Conservation (phyloP, 2,888 invertebrate species). For the Mythimna vitellina region DNA sequence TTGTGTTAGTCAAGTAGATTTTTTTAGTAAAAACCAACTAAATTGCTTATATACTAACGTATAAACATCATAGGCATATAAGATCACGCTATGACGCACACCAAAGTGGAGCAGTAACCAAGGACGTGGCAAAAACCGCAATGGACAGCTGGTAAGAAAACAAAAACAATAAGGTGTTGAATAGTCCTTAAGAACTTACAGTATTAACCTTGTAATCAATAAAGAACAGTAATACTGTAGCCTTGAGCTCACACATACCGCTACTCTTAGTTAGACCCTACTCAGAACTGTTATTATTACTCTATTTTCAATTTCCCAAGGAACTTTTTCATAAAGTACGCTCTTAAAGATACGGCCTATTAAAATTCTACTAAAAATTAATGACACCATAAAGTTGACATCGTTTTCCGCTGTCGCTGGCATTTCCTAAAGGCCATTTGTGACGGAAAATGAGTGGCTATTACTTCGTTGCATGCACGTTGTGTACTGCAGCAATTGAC, state of each 20-base stretch:
- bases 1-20: too few relatives aligned
- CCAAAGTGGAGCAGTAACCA: not conserved
- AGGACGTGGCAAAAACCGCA: not conserved
- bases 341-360: slow-evolving; percentile 13
- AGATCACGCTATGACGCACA: too few relatives aligned
- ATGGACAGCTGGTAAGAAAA: not conserved
- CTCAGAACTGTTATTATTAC: slow-evolving; percentile 4
- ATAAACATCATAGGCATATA: too few relatives aligned
- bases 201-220: not conserved
- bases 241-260: not conserved
- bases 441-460: not conserved
- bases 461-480: slow-evolving; percentile 13
- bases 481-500: slow-evolving; percentile 20
- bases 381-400: slow-evolving; percentile 36
- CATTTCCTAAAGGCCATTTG: slow-evolving; percentile 4
- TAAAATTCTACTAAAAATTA: slow-evolving; percentile 22
- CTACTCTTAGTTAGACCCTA: not conserved
- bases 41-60: too few relatives aligned
- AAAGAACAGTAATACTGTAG: not conserved
- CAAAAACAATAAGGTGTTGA: not conserved
- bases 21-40: too few relatives aligned
- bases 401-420: slow-evolving; percentile 14
- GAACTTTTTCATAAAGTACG: slow-evolving; percentile 12
- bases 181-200: not conserved
- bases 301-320: slow-evolving; percentile 1